Conservation (phyloP, 1,140 invertebrate species). For the Drosophila setifemur region DNA sequence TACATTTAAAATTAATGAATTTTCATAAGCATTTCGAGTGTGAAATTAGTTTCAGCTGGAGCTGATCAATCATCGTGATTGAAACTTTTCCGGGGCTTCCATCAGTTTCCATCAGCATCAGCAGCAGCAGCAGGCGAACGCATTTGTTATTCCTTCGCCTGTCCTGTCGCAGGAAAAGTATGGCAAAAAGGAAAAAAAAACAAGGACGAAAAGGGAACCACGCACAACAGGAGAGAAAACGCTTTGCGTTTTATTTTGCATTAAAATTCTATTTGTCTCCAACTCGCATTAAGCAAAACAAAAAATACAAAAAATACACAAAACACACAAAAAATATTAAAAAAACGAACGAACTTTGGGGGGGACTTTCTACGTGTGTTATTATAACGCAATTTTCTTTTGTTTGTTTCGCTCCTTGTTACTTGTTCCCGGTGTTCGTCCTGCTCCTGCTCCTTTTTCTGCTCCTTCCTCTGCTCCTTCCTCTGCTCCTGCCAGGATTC, state of each 20-base stretch:
- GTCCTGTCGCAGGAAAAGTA: neutral
- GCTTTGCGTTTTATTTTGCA: slow-evolving; percentile 49
- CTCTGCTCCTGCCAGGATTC: slow-evolving; percentile 11
- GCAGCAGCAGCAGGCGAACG: neutral
- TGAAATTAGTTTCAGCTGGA: too few species aligned
- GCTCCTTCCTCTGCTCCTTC: slow-evolving; percentile 1
- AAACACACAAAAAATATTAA: neutral
- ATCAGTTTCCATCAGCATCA: too few species aligned
- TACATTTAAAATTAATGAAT: too few species aligned
- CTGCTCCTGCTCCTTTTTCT: slow-evolving; percentile 17
- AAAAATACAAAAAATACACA: neutral
- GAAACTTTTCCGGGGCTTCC: too few species aligned
- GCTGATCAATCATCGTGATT: too few species aligned
- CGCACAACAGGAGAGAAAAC: neutral
- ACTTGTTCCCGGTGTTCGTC: too few species aligned
- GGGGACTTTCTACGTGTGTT: slow-evolving; percentile 65
- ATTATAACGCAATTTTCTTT: slow-evolving; percentile 77
- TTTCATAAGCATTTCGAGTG: too few species aligned
- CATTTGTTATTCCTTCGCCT: slow-evolving; percentile 29
- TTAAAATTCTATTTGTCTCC: slow-evolving; percentile 76
- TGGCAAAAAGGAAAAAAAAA: neutral
- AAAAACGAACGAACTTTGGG: too few species aligned
- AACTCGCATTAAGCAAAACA: slow-evolving; percentile 28
- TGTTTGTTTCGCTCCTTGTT: slow-evolving; percentile 38
- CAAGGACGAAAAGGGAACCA: slow-evolving; percentile 4